Evolutionary conservation across 1,140 invertebrate species (phyloP), one percentile per base, ranked within the genome.

Genomic region (Brachionus plicatilis): DNA sequence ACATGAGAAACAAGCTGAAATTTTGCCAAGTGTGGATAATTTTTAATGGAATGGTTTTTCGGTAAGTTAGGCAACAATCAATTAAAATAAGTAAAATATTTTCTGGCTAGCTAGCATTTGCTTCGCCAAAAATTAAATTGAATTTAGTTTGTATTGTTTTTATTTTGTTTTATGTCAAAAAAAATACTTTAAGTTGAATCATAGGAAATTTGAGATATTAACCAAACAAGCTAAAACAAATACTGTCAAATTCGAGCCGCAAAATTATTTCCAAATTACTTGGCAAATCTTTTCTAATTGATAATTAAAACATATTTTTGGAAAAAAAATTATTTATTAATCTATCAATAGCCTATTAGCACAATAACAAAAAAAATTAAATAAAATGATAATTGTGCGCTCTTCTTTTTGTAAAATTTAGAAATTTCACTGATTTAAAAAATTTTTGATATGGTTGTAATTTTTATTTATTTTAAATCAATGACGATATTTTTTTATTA

Each of bases 41-140:
- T 24, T 37, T 7, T 60, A 60, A 60, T 60, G 53, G 53, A 60
- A 60, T 60, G 53, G 53, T 9, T 60, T 20, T 60, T 60, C 53
- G 53, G 53, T 60, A 60, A 60, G 33, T 68, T 68, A 68, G 66
- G 17, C 33, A 68, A 68, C 14, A 33, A 33, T 68, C 66, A 68
- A 68, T 68, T 68, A 68, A 68, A 68, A 68, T 68, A 68, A 68
- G 66, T 68, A 68, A 68, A 68, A 68, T 68, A 68, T 68, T 68
- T 68, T 29, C 45, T 33, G 24, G 14, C 12, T 60, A 60, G 20
- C 29, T 60, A 60, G 20, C 20, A 60, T 60, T 60, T 24, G n/a
- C 6, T 60, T 60, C 9, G 17, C 17, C 20, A 17, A 60, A 60
- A 60, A 60, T 56, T 56, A 56, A 56, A 56, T 60, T 20, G 9